phyloP scores from a whole-genome alignment of 2,797 vertebrate genomes.

The Paramormyrops hopkinsi region DNA sequence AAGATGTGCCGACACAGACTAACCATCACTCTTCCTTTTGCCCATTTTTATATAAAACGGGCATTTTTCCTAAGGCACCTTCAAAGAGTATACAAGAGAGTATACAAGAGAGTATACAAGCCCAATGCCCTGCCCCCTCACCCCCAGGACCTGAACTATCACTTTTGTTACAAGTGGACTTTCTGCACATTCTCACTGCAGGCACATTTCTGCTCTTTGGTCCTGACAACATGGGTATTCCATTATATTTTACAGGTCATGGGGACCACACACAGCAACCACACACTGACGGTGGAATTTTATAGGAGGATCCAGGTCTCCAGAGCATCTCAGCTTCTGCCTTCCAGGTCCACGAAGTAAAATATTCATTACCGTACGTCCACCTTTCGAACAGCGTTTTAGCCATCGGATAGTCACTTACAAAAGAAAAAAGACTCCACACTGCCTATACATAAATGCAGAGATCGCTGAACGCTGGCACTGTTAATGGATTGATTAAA shows the following conservation, averaged over 20 bases:
- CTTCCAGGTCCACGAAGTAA: constrained; percentile 8
- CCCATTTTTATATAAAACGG: background rate
- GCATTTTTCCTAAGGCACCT: background rate
- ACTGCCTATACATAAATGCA: background rate
- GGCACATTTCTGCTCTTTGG: background rate
- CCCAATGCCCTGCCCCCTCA: background rate
- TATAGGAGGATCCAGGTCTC: background rate
- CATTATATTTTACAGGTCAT: background rate
- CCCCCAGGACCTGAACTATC: background rate
- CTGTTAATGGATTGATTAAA: constrained; percentile 3
- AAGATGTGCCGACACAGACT: background rate
- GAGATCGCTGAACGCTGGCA: background rate
- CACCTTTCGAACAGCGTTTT: constrained; percentile 21
- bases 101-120: background rate
- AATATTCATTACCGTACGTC: constrained; percentile 33
- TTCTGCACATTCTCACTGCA: background rate
- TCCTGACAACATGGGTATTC: background rate
- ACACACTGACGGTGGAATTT: background rate
- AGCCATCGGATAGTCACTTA: constrained; percentile 20
- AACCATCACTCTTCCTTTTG: background rate
- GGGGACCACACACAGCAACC: background rate
- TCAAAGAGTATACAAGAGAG: background rate
- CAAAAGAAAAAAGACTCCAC: background rate
- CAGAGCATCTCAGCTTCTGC: background rate
- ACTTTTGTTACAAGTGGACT: background rate